These are phyloP conservation scores for Vultur gryphus DNA, from an alignment of 2,797 vertebrate genomes.

Conservation along the genomic window DNA sequence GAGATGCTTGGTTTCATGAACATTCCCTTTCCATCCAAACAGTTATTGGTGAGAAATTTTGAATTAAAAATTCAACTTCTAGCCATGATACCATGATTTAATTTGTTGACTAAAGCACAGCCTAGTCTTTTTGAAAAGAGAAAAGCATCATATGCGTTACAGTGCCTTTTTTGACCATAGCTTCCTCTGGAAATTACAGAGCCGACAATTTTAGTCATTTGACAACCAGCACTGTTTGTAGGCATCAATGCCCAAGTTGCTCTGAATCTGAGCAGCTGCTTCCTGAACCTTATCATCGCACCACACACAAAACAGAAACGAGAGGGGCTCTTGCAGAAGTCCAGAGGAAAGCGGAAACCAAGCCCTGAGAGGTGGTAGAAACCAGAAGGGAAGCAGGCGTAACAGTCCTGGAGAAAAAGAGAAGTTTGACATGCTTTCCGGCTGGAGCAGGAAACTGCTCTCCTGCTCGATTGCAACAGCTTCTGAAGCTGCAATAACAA, in stretches of 20 bases:
- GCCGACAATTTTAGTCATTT: background rate
- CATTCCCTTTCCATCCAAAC: background rate
- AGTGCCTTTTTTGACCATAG: background rate
- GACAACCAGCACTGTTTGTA: background rate
- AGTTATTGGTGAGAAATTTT: background rate
- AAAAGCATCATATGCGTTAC: rapidly evolving
- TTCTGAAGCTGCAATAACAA: constrained; percentile 17
- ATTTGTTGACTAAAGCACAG: background rate
- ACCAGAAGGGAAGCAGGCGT: background rate
- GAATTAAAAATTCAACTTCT: background rate
- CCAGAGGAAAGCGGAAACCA: background rate
- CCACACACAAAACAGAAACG: background rate
- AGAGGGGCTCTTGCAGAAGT: background rate
- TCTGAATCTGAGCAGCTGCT: constrained; percentile 17
- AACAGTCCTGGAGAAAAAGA: constrained; percentile 5
- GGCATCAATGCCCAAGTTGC: background rate
- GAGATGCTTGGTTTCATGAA: background rate
- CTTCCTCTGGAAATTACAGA: background rate
- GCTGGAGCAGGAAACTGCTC: background rate
- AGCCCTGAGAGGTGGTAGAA: background rate
- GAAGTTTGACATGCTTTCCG: background rate
- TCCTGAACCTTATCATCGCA: background rate
- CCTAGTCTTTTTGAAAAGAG: background rate
- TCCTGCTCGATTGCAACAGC: background rate
- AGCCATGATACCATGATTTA: background rate